These are phyloP conservation scores for Ditula angustiorana DNA, from an alignment of 2,888 invertebrate species.

Conservation along the genomic window DNA sequence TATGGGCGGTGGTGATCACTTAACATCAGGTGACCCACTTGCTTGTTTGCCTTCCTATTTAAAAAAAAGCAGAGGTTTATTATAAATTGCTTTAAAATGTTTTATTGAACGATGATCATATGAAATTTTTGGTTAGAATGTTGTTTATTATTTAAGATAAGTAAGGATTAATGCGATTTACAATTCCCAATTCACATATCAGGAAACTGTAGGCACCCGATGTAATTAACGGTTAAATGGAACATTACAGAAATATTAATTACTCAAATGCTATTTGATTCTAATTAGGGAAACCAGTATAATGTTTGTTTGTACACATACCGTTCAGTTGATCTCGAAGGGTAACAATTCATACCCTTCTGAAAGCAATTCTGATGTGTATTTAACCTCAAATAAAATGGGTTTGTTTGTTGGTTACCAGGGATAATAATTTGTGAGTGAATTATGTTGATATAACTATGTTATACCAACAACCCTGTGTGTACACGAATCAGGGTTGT, in stretches of 20 bases:
- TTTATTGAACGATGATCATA: no score
- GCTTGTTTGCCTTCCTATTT: no score
- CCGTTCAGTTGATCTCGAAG: not conserved
- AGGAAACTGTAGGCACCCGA: not conserved
- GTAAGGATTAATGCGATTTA: no score
- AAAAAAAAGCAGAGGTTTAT: no score
- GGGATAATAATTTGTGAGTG: not conserved
- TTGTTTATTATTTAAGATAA: no score
- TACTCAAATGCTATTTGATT: not conserved
- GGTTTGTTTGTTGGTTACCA: not conserved
- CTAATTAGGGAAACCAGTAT: not conserved
- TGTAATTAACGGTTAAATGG: not conserved
- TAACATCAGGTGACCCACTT: no score
- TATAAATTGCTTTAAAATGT: no score
- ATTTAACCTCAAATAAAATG: not conserved
- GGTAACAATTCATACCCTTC: slow-evolving; percentile 1
- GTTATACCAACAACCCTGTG: no score
- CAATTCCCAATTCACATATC: not conserved
- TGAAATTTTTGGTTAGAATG: no score
- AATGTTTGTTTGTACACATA: not conserved
- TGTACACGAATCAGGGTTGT: no score
- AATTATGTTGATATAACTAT: not conserved
- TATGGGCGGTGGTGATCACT: no score
- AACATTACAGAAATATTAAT: slow-evolving; percentile 3
- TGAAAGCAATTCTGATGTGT: slow-evolving; percentile 8